Conservation (phyloP, 1,140 invertebrate genomes). For the Hyles euphorbiae region DNA sequence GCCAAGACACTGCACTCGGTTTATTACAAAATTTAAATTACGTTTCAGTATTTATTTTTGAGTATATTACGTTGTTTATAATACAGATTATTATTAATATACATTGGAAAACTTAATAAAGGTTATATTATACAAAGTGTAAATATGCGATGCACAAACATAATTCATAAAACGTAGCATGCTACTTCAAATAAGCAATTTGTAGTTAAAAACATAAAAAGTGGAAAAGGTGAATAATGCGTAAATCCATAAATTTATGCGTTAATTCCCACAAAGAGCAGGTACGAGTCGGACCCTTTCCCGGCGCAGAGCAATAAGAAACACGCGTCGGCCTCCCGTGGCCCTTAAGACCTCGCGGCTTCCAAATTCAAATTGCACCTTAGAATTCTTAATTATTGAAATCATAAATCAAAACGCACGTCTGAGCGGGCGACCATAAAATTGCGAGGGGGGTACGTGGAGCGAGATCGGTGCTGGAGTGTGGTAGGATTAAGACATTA, state of each 20-base stretch:
- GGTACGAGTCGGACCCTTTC: conserved; percentile 52
- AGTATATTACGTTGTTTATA: too few relatives aligned
- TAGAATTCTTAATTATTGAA: conserved; percentile 75
- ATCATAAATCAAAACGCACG: conserved; percentile 74
- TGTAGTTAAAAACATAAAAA: too few relatives aligned
- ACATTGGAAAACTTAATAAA: too few relatives aligned
- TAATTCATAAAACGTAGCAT: too few relatives aligned
- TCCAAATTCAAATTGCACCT: conserved; percentile 73
- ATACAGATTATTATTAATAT: too few relatives aligned
- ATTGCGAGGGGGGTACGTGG: conserved; percentile 43
- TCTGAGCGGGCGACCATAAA: conserved; percentile 71
- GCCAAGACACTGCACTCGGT: not conserved
- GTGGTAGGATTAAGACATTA: conserved; percentile 76
- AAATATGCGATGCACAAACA: too few relatives aligned
- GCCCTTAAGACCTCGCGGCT: conserved; percentile 51
- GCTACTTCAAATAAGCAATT: too few relatives aligned
- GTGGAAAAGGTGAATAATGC: not conserved
- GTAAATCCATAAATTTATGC: conserved; percentile 48
- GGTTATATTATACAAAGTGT: too few relatives aligned
- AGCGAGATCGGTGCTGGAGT: conserved; percentile 45
- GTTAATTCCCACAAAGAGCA: conserved; percentile 36
- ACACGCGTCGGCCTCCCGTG: conserved; percentile 62
- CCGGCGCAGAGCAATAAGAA: conserved; percentile 59
- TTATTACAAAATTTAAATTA: not conserved
- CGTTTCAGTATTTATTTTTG: too few relatives aligned